Evolutionary conservation across 2,113 vertebrate species (phyloP).

Genomic region (Junco hyemalis): DNA sequence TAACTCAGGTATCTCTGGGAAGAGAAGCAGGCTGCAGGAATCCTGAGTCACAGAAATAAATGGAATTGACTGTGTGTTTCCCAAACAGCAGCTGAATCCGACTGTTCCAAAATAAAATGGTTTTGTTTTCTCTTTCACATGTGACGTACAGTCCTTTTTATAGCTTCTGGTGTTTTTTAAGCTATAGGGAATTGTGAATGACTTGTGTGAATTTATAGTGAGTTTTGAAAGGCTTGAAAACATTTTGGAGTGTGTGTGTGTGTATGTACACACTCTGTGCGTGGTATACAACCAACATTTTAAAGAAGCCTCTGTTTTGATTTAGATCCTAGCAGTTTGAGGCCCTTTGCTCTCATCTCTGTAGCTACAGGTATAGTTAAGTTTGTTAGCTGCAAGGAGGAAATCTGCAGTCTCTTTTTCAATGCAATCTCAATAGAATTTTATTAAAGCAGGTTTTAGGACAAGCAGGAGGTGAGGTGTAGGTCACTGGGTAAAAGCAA

Average conservation of each 20-base stretch:
- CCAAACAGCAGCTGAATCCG: neutral
- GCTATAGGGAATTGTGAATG: neutral
- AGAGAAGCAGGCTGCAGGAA: neutral
- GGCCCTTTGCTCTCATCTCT: neutral
- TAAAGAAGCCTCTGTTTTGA: neutral
- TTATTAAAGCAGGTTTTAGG: neutral
- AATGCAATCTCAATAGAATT: neutral
- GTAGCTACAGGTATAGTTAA: neutral
- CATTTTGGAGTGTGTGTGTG: neutral
- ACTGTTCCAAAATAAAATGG: neutral
- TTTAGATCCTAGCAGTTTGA: neutral
- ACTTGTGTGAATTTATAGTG: neutral
- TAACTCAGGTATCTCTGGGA: neutral
- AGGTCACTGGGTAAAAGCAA: neutral
- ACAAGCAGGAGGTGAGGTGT: neutral
- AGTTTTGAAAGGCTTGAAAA: neutral
- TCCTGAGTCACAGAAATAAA: neutral
- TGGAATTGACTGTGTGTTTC: accelerated
- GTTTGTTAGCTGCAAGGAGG: neutral
- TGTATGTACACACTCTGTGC: neutral
- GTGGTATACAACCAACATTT: neutral
- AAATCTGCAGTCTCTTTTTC: neutral
- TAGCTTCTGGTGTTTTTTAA: neutral
- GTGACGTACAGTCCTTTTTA: neutral
- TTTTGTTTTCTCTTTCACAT: neutral